Conservation (phyloP, 2,888 invertebrate species). For the Chirona hameri region DNA sequence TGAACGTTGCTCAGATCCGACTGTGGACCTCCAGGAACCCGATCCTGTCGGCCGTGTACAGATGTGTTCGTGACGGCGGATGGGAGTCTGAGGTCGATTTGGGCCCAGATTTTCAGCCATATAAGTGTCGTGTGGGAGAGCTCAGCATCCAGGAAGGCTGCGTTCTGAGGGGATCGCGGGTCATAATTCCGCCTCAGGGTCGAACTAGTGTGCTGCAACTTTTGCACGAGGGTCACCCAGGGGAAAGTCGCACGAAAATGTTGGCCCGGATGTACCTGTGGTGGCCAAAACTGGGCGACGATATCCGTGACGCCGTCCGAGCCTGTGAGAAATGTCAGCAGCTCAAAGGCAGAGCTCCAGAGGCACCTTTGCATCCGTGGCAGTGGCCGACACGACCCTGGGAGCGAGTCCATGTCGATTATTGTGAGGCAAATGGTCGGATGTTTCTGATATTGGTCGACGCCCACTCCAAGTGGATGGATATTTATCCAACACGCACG, state of each 20-base stretch:
- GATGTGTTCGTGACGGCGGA: background rate
- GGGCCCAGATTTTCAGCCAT: background rate
- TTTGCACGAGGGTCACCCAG: background rate
- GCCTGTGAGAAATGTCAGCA: background rate
- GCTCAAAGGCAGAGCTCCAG: background rate
- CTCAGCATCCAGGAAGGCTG: background rate
- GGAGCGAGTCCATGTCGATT: background rate
- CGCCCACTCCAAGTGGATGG: background rate
- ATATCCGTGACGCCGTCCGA: background rate
- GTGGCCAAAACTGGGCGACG: background rate
- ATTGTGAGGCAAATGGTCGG: background rate
- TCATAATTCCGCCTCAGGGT: background rate
- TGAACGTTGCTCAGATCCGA: background rate
- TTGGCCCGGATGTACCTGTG: background rate
- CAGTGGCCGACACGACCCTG: background rate
- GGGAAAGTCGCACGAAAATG: background rate
- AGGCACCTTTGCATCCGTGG: background rate
- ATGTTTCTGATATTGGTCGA: background rate
- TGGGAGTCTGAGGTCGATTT: background rate
- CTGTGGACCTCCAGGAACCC: background rate
- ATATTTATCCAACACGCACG: background rate
- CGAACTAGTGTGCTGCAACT: background rate
- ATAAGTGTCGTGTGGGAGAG: background rate
- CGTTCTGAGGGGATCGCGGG: background rate
- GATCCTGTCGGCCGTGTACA: background rate